phyloP scores from a whole-genome alignment of 2,888 invertebrate genomes.

The Rhopalosiphum nymphaeae region DNA sequence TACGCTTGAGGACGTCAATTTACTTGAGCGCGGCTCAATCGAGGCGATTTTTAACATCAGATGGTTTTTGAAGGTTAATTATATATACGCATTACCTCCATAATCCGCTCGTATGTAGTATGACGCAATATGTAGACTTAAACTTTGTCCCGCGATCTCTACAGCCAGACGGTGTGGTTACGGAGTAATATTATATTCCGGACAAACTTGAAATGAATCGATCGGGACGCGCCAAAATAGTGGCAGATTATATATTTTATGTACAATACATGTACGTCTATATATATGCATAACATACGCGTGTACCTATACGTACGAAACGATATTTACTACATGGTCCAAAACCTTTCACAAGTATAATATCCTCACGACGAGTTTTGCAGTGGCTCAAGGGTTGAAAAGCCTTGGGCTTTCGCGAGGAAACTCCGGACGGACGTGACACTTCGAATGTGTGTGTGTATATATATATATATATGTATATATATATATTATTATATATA shows the following conservation, averaged over 20 bases:
- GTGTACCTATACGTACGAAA: not conserved
- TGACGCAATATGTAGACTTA: not conserved
- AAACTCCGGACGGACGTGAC: constrained; percentile 56
- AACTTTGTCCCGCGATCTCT: not conserved
- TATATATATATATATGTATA: not conserved
- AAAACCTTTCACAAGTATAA: constrained; percentile 4
- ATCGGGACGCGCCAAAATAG: not conserved
- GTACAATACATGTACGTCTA: not conserved
- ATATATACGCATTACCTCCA: no score
- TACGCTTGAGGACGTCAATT: not conserved
- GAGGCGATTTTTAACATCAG: not conserved
- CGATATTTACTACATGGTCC: not conserved
- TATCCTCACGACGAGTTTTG: not conserved
- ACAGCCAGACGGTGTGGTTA: not conserved
- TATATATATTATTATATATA: not conserved
- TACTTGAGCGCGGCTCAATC: not conserved
- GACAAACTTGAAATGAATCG: not conserved
- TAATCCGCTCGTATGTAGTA: not conserved
- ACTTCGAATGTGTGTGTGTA: not conserved
- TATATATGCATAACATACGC: not conserved
- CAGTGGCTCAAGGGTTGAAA: not conserved
- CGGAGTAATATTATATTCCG: not conserved
- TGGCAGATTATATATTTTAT: not conserved
- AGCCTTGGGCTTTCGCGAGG: not conserved
- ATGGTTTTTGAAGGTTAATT: not conserved